Conservation (phyloP, 2,113 vertebrate species). For the Hiodon alosoides region DNA sequence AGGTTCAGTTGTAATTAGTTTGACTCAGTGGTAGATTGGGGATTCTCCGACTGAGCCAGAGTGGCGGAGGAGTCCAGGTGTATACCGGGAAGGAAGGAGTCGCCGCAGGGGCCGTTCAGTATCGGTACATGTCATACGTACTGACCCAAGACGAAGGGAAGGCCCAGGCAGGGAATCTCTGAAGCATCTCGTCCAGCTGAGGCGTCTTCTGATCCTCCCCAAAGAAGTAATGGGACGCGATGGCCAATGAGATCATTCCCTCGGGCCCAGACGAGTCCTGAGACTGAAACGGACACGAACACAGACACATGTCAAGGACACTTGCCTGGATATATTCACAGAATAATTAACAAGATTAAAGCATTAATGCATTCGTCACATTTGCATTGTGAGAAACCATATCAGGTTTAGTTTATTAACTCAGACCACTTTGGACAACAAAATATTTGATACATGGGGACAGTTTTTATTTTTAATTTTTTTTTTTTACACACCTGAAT, state of each 20-base stretch:
- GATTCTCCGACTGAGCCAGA: slow-evolving; percentile 44
- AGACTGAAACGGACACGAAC: slow-evolving; percentile 50
- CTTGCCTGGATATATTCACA: not conserved
- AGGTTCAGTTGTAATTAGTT: slow-evolving; percentile 27
- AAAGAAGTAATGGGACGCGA: slow-evolving; percentile 85
- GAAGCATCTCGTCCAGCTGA: slow-evolving; percentile 63
- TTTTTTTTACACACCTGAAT: slow-evolving; percentile 63
- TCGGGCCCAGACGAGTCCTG: slow-evolving; percentile 61
- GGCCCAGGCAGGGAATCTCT: slow-evolving; percentile 77
- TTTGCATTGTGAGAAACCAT: not conserved
- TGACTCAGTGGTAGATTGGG: slow-evolving; percentile 54
- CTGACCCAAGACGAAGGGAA: slow-evolving; percentile 90
- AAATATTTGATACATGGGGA: not conserved
- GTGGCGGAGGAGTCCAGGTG: slow-evolving; percentile 12
- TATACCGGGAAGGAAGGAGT: slow-evolving; percentile 24
- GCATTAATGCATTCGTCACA: not conserved
- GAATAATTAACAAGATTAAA: not conserved
- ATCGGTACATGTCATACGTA: slow-evolving; percentile 79
- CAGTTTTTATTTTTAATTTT: not conserved
- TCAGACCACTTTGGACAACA: not conserved
- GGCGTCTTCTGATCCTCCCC: slow-evolving; percentile 76
- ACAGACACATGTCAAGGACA: not conserved
- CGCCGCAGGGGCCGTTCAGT: slow-evolving; percentile 43
- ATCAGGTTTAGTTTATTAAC: not conserved
- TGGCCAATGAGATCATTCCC: slow-evolving; percentile 74